Percentiles rank a stretch among this genome's conserved stretches.
Evolutionary conservation across 1,140 invertebrate species (phyloP).

Genomic region (Drosophila sechellia): DNA sequence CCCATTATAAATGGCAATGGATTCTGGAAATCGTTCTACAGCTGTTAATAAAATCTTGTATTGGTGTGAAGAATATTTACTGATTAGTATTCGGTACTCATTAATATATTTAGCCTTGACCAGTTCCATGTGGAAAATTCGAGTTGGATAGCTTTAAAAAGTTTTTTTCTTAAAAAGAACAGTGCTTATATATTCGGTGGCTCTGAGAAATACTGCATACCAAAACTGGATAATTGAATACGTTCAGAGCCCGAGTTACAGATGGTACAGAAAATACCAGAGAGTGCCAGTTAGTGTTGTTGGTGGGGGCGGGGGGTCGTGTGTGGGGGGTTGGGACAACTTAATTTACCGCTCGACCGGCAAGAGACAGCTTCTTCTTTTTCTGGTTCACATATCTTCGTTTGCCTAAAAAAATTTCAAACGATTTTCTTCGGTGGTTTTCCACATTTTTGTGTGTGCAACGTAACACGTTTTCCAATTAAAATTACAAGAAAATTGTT

Average conservation of each 20-base stretch:
- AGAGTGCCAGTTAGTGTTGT: not conserved
- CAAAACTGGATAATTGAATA: no score
- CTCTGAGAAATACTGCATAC: not conserved
- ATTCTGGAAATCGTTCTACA: no score
- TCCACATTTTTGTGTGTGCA: slow-evolving; percentile 28
- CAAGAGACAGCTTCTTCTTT: slow-evolving; percentile 1
- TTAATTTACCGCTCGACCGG: slow-evolving; percentile 21
- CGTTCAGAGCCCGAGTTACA: not conserved
- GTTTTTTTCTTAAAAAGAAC: not conserved
- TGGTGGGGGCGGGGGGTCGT: not conserved
- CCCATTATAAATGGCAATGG: no score
- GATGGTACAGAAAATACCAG: not conserved
- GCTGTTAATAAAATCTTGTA: no score
- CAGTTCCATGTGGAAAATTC: no score
- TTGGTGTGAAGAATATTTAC: no score
- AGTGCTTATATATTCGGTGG: not conserved
- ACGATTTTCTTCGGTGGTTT: slow-evolving; percentile 2
- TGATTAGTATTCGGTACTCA: no score
- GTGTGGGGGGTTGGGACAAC: slow-evolving; percentile 8
- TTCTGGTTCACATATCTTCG: slow-evolving; percentile 13
- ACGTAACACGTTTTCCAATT: slow-evolving; percentile 36
- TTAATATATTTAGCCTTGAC: no score
- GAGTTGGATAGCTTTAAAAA: not conserved
- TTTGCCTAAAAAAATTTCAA: not conserved
- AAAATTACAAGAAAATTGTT: slow-evolving; percentile 46